Percentiles rank a stretch among this genome's conserved stretches.
These are phyloP conservation scores for Hydrolagus affinis DNA, from an alignment of 2,113 vertebrate species.

Conservation along the genomic window DNA sequence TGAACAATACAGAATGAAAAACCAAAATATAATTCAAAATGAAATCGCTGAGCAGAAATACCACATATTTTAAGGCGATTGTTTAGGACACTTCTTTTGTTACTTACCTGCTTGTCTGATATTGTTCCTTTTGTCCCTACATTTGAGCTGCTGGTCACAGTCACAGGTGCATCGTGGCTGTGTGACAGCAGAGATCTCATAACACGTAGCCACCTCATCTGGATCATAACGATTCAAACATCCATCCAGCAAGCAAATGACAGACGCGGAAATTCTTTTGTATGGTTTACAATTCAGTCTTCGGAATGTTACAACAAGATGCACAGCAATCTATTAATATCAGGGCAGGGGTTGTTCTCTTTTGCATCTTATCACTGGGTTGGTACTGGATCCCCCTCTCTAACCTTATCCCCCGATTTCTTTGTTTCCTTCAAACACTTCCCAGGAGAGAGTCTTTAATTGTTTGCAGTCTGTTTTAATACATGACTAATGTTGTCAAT, in stretches of 20 bases:
- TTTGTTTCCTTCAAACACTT: constrained; percentile 3
- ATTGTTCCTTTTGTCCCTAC: constrained; percentile 43
- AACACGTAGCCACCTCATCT: constrained; percentile 55
- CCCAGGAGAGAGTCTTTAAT: constrained; percentile 32
- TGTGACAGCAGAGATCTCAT: constrained; percentile 41
- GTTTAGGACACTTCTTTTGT: no score
- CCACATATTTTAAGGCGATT: no score
- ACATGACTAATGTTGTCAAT: constrained; percentile 34
- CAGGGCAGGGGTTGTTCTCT: not conserved
- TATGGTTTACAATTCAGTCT: no score
- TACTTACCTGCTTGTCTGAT: constrained; percentile 49
- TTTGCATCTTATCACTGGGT: not conserved
- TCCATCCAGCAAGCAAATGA: not conserved
- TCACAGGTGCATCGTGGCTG: constrained; percentile 48
- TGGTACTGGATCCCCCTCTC: not conserved
- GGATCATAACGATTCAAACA: not conserved
- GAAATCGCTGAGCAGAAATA: no score
- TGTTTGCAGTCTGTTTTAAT: constrained; percentile 34
- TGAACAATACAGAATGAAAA: no score
- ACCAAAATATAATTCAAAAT: no score
- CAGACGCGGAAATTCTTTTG: no score
- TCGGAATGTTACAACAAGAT: no score
- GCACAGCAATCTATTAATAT: not conserved
- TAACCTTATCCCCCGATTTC: constrained; percentile 34
- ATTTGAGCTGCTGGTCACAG: constrained; percentile 47